These are phyloP conservation scores for Rhynchophorus ferrugineus DNA, from an alignment of 1,140 invertebrate species.

Conservation along the genomic window DNA sequence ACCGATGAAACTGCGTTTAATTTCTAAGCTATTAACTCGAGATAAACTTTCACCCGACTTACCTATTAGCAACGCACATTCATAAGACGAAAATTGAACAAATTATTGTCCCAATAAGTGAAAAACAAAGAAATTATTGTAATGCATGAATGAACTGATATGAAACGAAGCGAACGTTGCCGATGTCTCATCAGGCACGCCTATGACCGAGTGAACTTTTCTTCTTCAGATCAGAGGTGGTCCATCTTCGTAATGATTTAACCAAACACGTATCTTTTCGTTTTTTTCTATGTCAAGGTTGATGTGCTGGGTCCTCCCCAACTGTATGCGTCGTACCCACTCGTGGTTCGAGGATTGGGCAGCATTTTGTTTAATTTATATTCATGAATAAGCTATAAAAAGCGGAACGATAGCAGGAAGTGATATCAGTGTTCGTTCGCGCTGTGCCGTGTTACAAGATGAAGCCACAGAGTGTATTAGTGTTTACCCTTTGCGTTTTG, in stretches of 20 bases:
- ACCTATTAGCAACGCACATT: too few species aligned
- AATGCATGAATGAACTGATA: too few species aligned
- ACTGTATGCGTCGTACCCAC: background rate
- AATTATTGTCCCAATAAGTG: too few species aligned
- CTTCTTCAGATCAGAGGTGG: background rate
- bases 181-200: slow-evolving; percentile 1
- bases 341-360: background rate
- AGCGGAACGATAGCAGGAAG: slow-evolving; percentile 8
- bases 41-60: too few species aligned
- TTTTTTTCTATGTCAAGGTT: slow-evolving; percentile 26
- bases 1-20: too few species aligned
- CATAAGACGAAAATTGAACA: too few species aligned
- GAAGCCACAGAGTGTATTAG: slow-evolving; percentile 11
- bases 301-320: background rate
- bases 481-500: slow-evolving; percentile 16
- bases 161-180: too few species aligned
- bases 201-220: slow-evolving; percentile 5
- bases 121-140: too few species aligned
- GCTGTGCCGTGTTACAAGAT: slow-evolving; percentile 17
- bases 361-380: slow-evolving; percentile 17
- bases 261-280: slow-evolving; percentile 16
- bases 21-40: too few species aligned
- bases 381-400: slow-evolving; percentile 21
- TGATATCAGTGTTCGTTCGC: slow-evolving; percentile 13
- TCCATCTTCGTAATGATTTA: slow-evolving; percentile 14